Percentiles rank a stretch among this genome's conserved stretches.
Conservation (phyloP, 2,888 invertebrate genomes). For the Cistogaster globosa region DNA sequence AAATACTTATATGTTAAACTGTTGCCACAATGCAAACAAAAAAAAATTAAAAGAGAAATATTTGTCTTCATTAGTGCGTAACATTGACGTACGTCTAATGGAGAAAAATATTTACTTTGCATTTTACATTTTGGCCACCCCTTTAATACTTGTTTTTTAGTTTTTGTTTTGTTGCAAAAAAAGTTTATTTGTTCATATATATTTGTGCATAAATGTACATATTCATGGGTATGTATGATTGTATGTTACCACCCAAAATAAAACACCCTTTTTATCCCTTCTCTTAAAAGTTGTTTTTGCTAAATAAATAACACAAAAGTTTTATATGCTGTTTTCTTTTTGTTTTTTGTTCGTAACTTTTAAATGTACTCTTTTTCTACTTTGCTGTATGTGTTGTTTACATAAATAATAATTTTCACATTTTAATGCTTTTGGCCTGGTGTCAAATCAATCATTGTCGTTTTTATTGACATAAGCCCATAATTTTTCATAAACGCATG, state of each 20-base stretch:
- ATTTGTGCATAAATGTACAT: background rate
- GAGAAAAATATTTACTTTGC: constrained; percentile 53
- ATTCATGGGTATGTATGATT: background rate
- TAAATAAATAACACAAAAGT: constrained; percentile 38
- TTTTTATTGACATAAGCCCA: constrained; percentile 81
- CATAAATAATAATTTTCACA: constrained; percentile 72
- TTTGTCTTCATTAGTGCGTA: constrained; percentile 79
- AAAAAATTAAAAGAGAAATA: constrained; percentile 74
- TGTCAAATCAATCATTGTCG: constrained; percentile 82
- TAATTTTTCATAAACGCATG: constrained; percentile 81
- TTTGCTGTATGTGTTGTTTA: constrained; percentile 57
- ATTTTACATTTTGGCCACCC: constrained; percentile 62
- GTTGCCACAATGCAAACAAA: constrained; percentile 38
- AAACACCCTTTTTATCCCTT: constrained; percentile 23
- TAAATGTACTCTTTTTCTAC: constrained; percentile 12
- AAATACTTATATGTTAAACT: constrained; percentile 46
- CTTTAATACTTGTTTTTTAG: constrained; percentile 32
- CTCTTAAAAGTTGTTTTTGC: background rate
- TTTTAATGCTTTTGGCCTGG: constrained; percentile 74
- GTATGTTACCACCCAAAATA: constrained; percentile 25
- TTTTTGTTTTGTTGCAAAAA: constrained; percentile 8
- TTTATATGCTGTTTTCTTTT: constrained; percentile 2
- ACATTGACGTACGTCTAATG: constrained; percentile 61
- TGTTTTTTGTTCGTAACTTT: background rate
- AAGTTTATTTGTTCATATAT: background rate